Evolutionary conservation across 2,797 vertebrate genomes (phyloP).

Genomic region (Coregonus sp.): DNA sequence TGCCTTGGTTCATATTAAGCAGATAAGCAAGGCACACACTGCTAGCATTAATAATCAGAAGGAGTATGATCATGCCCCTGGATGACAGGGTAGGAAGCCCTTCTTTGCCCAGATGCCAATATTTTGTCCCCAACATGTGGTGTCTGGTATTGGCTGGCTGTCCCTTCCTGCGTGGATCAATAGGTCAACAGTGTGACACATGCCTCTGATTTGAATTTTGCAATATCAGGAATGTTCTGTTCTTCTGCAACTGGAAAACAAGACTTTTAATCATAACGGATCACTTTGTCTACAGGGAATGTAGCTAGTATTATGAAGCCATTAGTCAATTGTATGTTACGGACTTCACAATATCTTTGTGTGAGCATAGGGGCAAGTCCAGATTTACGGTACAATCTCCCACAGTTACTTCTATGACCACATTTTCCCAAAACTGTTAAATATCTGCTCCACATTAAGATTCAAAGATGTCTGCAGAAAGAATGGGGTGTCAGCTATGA

Average conservation of each 20-base stretch:
- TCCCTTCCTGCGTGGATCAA: neutral
- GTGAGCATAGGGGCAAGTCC: too few relatives aligned
- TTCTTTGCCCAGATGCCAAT: slow-evolving; percentile 12
- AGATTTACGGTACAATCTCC: too few relatives aligned
- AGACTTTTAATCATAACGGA: neutral
- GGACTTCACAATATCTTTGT: too few relatives aligned
- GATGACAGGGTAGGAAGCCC: neutral
- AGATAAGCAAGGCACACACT: slow-evolving; percentile 1
- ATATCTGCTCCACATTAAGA: too few relatives aligned
- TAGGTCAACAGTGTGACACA: too few relatives aligned
- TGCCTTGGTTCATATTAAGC: slow-evolving; percentile 26
- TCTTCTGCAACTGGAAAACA: neutral
- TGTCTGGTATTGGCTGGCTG: slow-evolving; percentile 12
- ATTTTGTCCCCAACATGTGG: neutral
- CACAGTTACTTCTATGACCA: too few relatives aligned
- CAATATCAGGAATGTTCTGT: slow-evolving; percentile 5
- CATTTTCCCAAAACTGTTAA: too few relatives aligned
- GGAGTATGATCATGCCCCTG: neutral
- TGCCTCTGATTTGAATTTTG: neutral
- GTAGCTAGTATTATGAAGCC: too few relatives aligned
- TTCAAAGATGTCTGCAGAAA: too few relatives aligned
- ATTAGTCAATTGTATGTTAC: too few relatives aligned
- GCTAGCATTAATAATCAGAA: slow-evolving; percentile 6
- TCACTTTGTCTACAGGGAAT: neutral
- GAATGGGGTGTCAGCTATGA: too few relatives aligned